A percentile compares a stretch with the other conserved stretches of the same genome.
These are phyloP conservation scores for Oophaga sylvatica DNA, from an alignment of 2,797 vertebrate genomes.

Conservation along the genomic window DNA sequence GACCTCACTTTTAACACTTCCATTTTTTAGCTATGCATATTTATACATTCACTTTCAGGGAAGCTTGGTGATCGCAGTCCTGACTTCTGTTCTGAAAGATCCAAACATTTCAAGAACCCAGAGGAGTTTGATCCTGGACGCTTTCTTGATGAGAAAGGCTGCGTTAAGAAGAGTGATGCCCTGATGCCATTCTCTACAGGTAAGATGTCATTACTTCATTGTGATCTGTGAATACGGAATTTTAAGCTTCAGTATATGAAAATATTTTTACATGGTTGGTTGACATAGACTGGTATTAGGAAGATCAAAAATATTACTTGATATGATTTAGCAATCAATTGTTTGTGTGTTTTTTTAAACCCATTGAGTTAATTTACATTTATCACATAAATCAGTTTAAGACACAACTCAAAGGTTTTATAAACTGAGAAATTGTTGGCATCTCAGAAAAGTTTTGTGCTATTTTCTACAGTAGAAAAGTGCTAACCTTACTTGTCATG, in stretches of 20 bases:
- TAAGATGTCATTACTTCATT: neutral
- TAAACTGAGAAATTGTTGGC: no score
- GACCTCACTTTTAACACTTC: neutral
- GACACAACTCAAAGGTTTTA: no score
- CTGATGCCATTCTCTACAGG: neutral
- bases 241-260: no score
- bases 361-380: no score
- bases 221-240: neutral
- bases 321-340: neutral
- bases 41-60: conserved; percentile 61
- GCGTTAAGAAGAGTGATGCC: conserved; percentile 33
- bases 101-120: conserved; percentile 63
- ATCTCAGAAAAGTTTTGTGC: no score
- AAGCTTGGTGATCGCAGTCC: conserved; percentile 63
- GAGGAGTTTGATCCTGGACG: conserved; percentile 9
- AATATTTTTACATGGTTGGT: no score
- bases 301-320: neutral
- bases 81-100: conserved; percentile 68
- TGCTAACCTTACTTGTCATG: no score
- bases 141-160: conserved; percentile 25
- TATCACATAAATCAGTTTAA: no score
- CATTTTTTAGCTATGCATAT: neutral
- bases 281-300: no score
- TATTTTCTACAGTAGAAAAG: no score
- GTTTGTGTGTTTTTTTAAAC: no score